A percentile compares a stretch with the other conserved stretches of the same genome.
Evolutionary conservation across 2,113 vertebrate genomes (phyloP).

Genomic region (Rhinoderma darwinii): DNA sequence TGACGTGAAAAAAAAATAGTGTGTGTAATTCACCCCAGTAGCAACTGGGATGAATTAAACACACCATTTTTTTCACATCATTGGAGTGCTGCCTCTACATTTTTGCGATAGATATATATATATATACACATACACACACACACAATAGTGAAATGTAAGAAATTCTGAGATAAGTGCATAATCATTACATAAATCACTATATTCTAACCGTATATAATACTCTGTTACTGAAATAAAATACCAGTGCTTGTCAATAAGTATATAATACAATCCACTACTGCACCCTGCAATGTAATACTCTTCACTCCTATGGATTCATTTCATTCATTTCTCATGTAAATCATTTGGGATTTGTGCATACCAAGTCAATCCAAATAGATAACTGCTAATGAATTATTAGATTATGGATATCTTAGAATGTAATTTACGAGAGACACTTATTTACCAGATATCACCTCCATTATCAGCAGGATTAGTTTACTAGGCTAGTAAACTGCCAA

Average conservation of each 20-base stretch:
- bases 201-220: not conserved
- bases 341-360: not conserved
- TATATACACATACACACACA: too few relatives aligned
- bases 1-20: too few relatives aligned
- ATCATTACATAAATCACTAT: not conserved
- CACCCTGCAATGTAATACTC: not conserved
- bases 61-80: too few relatives aligned
- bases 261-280: not conserved
- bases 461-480: not conserved
- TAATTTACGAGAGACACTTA: slow-evolving; percentile 9
- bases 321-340: not conserved
- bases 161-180: not conserved
- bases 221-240: not conserved
- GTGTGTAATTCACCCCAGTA: too few relatives aligned
- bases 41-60: too few relatives aligned
- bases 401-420: slow-evolving; percentile 7
- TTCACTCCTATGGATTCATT: not conserved
- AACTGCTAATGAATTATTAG: slow-evolving; percentile 23
- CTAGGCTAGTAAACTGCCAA: slow-evolving; percentile 16
- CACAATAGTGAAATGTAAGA: too few relatives aligned
- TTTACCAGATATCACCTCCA: slow-evolving; percentile 14
- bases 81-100: too few relatives aligned
- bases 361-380: slow-evolving; percentile 2
- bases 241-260: not conserved
- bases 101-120: too few relatives aligned